A percentile compares a stretch with the other conserved stretches of the same genome.
Evolutionary conservation across 2,888 invertebrate species (phyloP).

Genomic region (Ceriagrion tenellum): DNA sequence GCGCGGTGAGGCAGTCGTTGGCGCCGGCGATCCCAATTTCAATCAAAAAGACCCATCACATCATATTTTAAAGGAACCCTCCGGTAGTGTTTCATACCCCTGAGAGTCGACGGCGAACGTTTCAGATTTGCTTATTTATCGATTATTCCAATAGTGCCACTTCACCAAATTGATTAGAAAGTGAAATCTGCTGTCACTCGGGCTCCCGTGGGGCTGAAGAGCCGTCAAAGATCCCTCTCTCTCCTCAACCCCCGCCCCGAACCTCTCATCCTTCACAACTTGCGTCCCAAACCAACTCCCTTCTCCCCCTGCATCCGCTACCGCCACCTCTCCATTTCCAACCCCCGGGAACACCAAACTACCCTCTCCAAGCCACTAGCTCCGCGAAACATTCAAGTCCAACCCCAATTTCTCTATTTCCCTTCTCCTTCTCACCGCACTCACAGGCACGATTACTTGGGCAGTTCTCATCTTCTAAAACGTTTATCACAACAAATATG

Average conservation of each 20-base stretch:
- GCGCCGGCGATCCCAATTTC: background rate
- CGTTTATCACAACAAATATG: no score
- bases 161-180: constrained; percentile 59
- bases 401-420: no score
- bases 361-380: background rate
- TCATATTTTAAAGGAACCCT: background rate
- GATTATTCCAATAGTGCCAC: constrained; percentile 48
- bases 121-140: background rate
- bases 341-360: background rate
- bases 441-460: background rate
- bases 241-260: background rate
- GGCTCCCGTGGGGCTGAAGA: constrained; percentile 7
- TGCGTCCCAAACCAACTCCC: background rate
- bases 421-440: background rate
- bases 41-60: background rate
- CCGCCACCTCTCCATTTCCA: background rate
- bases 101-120: background rate
- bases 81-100: background rate
- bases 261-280: background rate
- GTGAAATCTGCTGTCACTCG: constrained; percentile 50
- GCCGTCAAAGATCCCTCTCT: background rate
- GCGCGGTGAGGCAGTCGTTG: background rate
- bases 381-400: background rate
- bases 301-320: background rate
- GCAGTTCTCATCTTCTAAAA: background rate